A percentile compares a stretch with the other conserved stretches of the same genome.
phyloP scores from a whole-genome alignment of 2,888 invertebrate species.

The Subacronicta megacephala region DNA sequence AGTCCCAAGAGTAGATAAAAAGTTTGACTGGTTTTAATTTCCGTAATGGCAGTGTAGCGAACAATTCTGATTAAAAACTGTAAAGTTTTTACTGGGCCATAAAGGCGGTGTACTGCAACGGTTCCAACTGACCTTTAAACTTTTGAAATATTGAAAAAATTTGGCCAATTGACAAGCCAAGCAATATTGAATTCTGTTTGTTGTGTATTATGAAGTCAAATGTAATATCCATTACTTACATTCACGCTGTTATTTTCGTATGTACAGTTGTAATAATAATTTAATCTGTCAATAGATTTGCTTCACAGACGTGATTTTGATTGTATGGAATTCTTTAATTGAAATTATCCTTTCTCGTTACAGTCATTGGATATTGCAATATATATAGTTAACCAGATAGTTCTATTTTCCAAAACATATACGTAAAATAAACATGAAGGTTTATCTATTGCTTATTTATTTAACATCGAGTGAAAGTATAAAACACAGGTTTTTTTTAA shows the following conservation, averaged over 20 bases:
- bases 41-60: background rate
- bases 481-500: no score
- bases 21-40: background rate
- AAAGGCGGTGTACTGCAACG: conserved; percentile 12
- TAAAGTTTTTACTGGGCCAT: conserved; percentile 22
- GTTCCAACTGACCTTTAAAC: conserved; percentile 12
- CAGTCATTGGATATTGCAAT: no score
- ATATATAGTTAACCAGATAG: no score
- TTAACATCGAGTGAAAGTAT: no score
- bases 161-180: conserved; percentile 11
- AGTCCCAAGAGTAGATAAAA: background rate
- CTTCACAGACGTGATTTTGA: no score
- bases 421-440: no score
- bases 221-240: background rate
- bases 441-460: no score
- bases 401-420: no score
- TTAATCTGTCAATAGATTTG: no score
- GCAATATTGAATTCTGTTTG: conserved; percentile 17
- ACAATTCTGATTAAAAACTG: conserved; percentile 13
- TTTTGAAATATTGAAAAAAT: conserved; percentile 35
- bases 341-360: no score
- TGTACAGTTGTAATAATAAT: no score
- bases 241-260: background rate
- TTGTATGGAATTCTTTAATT: no score
- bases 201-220: background rate